Evolutionary conservation across 2,113 vertebrate genomes (phyloP).

Genomic region (Silurus meridionalis): DNA sequence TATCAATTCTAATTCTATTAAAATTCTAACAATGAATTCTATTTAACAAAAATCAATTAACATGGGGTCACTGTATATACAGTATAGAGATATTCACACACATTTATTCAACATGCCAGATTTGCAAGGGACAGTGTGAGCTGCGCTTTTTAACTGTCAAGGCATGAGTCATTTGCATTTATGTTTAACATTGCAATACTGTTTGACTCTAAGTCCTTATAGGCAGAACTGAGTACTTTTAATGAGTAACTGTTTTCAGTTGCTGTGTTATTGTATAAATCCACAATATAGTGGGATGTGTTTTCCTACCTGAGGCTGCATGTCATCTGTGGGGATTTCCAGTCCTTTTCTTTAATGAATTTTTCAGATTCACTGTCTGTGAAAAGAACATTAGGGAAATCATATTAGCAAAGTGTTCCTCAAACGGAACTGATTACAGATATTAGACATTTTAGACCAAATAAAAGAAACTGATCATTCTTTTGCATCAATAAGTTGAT

Average conservation of each 20-base stretch:
- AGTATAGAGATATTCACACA: not conserved
- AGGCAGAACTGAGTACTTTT: not conserved
- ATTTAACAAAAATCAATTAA: too few relatives aligned
- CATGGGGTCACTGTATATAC: not conserved
- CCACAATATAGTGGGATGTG: not conserved
- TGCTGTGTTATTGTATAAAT: not conserved
- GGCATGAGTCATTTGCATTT: not conserved
- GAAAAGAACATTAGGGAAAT: slow-evolving; percentile 39
- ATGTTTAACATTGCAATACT: not conserved
- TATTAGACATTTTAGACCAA: not conserved
- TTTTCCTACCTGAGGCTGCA: slow-evolving; percentile 75
- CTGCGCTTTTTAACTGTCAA: too few relatives aligned
- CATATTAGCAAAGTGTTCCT: not conserved
- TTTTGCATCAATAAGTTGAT: not conserved
- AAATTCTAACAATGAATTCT: too few relatives aligned
- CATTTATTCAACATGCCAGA: not conserved
- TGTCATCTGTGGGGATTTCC: slow-evolving; percentile 62
- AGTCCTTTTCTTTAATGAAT: slow-evolving; percentile 35
- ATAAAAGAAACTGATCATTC: not conserved
- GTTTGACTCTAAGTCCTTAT: not conserved
- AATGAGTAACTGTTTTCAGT: not conserved
- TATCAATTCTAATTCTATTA: too few relatives aligned
- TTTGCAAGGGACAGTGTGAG: not conserved
- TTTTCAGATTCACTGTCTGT: slow-evolving; percentile 53
- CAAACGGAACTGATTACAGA: not conserved